These are phyloP conservation scores for Chamaetylas fuelleborni DNA, from an alignment of 2,113 vertebrate genomes.

Conservation along the genomic window DNA sequence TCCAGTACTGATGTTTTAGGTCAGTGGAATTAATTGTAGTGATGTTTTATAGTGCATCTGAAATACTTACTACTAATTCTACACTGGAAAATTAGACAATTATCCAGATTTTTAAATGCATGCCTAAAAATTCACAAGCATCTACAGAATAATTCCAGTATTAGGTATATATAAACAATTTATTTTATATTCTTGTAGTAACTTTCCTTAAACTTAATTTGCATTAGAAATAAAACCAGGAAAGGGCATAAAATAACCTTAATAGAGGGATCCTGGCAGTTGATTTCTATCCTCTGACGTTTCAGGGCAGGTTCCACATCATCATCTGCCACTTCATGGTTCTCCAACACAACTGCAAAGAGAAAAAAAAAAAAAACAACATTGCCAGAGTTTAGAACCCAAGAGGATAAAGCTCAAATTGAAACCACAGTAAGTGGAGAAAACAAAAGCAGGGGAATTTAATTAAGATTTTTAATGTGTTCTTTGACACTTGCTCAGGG, in stretches of 20 bases:
- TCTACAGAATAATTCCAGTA: not conserved
- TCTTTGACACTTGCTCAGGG: not conserved
- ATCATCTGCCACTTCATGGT: conserved; percentile 84
- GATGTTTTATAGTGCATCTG: not conserved
- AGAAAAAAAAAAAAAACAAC: not conserved
- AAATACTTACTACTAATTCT: not conserved
- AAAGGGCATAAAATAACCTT: conserved; percentile 76
- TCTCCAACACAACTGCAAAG: conserved; percentile 85
- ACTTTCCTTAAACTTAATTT: not conserved
- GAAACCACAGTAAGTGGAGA: not conserved
- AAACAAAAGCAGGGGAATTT: not conserved
- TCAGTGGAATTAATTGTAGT: not conserved
- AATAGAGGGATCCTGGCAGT: conserved; percentile 88
- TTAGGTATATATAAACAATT: not conserved
- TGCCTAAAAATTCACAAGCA: not conserved
- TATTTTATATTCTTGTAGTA: not conserved
- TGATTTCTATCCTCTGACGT: conserved; percentile 86
- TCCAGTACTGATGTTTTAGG: not conserved
- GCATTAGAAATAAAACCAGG: not conserved
- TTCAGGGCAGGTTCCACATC: conserved; percentile 87
- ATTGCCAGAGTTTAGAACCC: not conserved
- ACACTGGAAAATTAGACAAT: not conserved
- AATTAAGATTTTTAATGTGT: not conserved
- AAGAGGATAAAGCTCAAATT: not conserved
- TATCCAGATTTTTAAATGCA: not conserved